Evolutionary conservation across 2,797 vertebrate species (phyloP).

Genomic region (Siniperca scherzeri): DNA sequence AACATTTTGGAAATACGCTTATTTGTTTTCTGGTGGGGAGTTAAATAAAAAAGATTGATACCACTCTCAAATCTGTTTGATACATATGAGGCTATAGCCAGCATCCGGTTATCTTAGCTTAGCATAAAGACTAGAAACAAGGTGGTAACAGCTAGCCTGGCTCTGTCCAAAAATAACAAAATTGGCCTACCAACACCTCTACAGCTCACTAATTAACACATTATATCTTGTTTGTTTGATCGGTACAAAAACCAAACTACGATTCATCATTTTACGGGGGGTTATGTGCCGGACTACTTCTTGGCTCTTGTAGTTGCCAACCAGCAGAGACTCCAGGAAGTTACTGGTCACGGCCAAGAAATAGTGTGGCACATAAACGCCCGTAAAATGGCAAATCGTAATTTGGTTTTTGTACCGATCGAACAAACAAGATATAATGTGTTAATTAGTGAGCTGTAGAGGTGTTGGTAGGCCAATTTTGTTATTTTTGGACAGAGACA

Average conservation of each 20-base stretch:
- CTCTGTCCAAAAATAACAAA: neutral
- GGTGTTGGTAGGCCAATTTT: too few species aligned
- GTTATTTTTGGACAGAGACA: too few species aligned
- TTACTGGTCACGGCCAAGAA: too few species aligned
- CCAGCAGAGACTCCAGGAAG: neutral
- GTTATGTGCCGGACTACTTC: neutral
- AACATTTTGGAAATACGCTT: neutral
- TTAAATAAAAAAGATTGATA: neutral
- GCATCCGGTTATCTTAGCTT: neutral
- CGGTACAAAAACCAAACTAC: neutral
- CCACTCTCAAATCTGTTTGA: neutral
- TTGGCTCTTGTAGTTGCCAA: conserved; percentile 13
- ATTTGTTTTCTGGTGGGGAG: neutral
- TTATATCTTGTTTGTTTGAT: conserved; percentile 3
- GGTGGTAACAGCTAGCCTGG: neutral
- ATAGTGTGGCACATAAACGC: neutral
- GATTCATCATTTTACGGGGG: neutral
- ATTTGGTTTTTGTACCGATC: too few species aligned
- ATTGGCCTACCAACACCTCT: neutral
- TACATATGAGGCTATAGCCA: neutral
- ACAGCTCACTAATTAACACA: neutral
- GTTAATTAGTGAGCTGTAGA: too few species aligned
- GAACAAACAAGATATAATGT: too few species aligned
- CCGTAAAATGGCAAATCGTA: too few species aligned
- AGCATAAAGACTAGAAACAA: neutral